phyloP scores from a whole-genome alignment of 1,140 invertebrate species.

The Tetragnatha versicolor region DNA sequence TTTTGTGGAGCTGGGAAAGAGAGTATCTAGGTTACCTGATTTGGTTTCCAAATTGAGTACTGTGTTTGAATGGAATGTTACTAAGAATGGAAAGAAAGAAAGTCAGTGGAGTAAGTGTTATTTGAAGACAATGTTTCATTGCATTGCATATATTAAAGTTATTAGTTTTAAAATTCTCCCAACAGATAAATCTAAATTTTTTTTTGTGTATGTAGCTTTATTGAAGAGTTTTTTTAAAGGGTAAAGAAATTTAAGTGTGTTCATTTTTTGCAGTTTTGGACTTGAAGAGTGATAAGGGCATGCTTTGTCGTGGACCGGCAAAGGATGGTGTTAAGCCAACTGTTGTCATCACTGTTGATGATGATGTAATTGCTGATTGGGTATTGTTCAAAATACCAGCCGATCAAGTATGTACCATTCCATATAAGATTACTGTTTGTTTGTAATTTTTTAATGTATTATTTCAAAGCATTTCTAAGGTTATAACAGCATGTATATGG shows the following conservation, averaged over 20 bases:
- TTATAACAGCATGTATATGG: too few relatives aligned
- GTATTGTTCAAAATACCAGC: constrained; percentile 26
- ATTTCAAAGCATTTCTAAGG: background rate
- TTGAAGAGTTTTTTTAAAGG: background rate
- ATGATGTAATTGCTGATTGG: constrained; percentile 62
- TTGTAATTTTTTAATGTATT: background rate
- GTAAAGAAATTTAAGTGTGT: background rate
- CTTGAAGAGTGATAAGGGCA: constrained; percentile 73
- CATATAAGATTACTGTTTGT: background rate
- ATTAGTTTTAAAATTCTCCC: too few relatives aligned
- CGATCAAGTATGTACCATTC: constrained; percentile 21
- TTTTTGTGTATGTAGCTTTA: too few relatives aligned
- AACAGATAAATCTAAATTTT: too few relatives aligned
- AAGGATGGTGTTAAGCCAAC: constrained; percentile 77
- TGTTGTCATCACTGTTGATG: constrained; percentile 82
- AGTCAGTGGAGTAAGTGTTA: constrained; percentile 88
- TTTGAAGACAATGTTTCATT: too few relatives aligned
- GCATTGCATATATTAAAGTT: background rate
- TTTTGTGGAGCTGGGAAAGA: constrained; percentile 78
- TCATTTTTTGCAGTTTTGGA: constrained; percentile 76
- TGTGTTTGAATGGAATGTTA: constrained; percentile 85
- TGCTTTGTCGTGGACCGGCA: constrained; percentile 79
- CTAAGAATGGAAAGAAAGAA: constrained; percentile 76
- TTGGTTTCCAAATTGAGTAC: constrained; percentile 81
- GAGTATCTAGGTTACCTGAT: constrained; percentile 75